Conservation (phyloP, 2,113 vertebrate genomes). For the Limnothrissa miodon region DNA sequence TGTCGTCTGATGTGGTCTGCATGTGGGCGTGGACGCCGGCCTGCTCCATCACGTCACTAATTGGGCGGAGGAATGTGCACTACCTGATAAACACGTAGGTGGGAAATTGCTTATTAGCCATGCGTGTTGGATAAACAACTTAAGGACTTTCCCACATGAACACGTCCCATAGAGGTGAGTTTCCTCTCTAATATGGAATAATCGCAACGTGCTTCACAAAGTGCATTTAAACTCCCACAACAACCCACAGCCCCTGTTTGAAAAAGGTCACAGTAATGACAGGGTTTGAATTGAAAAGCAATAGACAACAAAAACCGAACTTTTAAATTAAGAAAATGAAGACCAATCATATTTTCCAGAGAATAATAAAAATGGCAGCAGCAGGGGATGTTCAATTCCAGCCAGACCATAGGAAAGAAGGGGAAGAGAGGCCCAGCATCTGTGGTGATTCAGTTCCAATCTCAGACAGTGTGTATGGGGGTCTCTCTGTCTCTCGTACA, state of each 20-base stretch:
- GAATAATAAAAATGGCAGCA: neutral
- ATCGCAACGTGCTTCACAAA: neutral
- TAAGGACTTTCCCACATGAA: neutral
- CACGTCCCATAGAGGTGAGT: neutral
- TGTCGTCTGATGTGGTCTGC: neutral
- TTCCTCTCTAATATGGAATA: neutral
- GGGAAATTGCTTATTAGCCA: constrained; percentile 58
- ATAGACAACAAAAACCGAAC: neutral
- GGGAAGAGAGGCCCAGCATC: neutral
- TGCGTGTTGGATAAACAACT: constrained; percentile 54
- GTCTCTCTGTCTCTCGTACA: neutral
- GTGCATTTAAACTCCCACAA: neutral
- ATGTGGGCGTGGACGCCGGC: neutral
- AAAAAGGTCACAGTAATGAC: neutral
- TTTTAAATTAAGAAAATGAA: neutral
- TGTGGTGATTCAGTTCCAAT: neutral
- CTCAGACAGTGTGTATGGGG: neutral
- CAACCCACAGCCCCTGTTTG: neutral
- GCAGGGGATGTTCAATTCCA: neutral
- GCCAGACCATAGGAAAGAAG: neutral
- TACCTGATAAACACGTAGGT: constrained; percentile 47
- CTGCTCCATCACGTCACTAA: constrained; percentile 45
- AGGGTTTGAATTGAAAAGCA: neutral
- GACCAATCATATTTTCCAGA: neutral
- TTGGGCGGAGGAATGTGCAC: constrained; percentile 38